Evolutionary conservation across 2,888 invertebrate species (phyloP).

Genomic region (Macrosiphum euphorbiae): DNA sequence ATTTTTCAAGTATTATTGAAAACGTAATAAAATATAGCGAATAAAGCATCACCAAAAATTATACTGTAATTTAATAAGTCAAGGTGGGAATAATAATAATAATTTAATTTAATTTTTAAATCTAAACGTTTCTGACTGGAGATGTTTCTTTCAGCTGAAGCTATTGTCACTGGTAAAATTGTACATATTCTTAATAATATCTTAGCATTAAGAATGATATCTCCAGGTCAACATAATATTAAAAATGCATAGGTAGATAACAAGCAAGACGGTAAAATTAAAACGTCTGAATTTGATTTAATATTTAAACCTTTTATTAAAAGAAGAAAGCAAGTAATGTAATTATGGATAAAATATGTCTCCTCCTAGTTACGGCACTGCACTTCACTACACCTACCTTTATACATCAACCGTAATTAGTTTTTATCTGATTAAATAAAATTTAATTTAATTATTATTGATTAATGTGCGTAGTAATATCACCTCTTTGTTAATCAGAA

Average conservation of each 20-base stretch:
- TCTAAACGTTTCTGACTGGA: no score
- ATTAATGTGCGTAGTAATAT: not conserved
- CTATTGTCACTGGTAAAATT: no score
- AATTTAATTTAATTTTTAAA: no score
- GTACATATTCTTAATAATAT: no score
- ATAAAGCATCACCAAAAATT: not conserved
- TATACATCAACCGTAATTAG: not conserved
- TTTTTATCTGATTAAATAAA: not conserved
- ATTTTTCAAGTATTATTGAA: not conserved
- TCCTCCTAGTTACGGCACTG: no score
- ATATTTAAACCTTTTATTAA: not conserved
- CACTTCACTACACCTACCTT: not conserved
- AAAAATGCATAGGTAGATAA: no score
- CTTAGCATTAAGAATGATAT: no score
- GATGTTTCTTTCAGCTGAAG: no score
- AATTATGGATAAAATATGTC: not conserved
- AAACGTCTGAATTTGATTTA: not conserved
- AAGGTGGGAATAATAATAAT: no score
- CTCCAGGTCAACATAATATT: no score
- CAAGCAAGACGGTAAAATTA: no score
- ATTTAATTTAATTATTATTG: not conserved
- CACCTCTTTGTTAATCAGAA: conserved; percentile 80
- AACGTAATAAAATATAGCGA: not conserved
- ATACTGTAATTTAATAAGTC: not conserved
- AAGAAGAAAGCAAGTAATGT: not conserved